A percentile compares a stretch with the other conserved stretches of the same genome.
phyloP scores from a whole-genome alignment of 2,113 vertebrate species.

The Terrapene triunguis region DNA sequence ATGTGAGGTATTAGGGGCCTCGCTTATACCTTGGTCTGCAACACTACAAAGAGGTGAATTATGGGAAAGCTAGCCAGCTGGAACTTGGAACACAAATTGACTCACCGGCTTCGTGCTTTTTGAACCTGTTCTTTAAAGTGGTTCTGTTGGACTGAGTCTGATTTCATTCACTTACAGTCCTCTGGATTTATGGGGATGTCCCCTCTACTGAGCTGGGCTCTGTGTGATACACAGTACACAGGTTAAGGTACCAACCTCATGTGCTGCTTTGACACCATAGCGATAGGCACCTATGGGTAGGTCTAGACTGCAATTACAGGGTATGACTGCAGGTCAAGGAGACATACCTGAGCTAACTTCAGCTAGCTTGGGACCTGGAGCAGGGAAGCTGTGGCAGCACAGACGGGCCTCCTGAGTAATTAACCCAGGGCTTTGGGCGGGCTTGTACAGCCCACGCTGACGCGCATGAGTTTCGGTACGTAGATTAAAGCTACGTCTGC shows the following conservation, averaged over 20 bases:
- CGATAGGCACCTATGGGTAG: background rate
- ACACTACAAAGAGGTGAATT: slow-evolving; percentile 7
- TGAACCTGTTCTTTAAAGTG: background rate
- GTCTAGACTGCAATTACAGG: background rate
- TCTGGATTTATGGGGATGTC: background rate
- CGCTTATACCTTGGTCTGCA: background rate
- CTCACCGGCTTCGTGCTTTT: background rate
- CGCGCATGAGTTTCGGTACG: background rate
- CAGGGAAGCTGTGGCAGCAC: background rate
- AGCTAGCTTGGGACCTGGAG: background rate
- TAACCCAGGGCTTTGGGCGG: background rate
- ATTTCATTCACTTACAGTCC: background rate
- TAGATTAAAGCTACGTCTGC: background rate
- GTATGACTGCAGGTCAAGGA: background rate
- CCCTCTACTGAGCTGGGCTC: background rate
- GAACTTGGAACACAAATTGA: background rate
- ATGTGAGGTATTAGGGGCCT: background rate
- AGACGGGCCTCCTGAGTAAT: background rate
- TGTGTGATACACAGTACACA: background rate
- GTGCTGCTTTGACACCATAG: background rate
- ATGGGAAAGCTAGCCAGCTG: background rate
- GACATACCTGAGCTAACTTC: background rate
- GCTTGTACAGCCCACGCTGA: background rate
- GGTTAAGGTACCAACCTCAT: background rate
- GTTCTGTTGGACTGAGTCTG: background rate